Evolutionary conservation across 2,888 invertebrate genomes (phyloP).

Genomic region (Limnephilus rhombicus): DNA sequence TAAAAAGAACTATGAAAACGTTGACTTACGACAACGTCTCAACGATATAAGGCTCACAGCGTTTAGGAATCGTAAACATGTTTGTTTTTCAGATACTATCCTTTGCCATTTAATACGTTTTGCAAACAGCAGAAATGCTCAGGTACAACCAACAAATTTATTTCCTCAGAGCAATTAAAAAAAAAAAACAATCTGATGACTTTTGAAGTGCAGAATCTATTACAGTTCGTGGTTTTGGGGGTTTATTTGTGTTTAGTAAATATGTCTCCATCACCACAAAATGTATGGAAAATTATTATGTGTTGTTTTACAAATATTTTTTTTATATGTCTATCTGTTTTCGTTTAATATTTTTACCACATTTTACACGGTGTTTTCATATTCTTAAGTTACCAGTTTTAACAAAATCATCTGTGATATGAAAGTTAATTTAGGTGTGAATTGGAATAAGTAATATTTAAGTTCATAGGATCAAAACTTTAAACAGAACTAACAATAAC

Average conservation of each 20-base stretch:
- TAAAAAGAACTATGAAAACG: neutral
- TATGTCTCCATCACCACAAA: neutral
- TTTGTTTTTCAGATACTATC: neutral
- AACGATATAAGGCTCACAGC: too few relatives aligned
- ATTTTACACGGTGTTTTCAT: slow-evolving; percentile 7
- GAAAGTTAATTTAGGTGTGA: neutral
- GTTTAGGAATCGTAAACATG: neutral
- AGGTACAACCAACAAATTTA: too few relatives aligned
- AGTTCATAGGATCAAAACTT: neutral
- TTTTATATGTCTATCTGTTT: neutral
- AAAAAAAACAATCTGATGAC: neutral
- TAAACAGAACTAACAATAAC: neutral
- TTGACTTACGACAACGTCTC: too few relatives aligned
- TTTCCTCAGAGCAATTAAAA: too few relatives aligned
- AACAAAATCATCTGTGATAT: slow-evolving; percentile 39
- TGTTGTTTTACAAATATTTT: slow-evolving; percentile 2
- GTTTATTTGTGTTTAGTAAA: neutral
- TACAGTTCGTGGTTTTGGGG: neutral
- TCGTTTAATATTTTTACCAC: neutral
- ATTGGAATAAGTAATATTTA: neutral
- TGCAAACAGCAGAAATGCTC: neutral
- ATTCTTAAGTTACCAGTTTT: slow-evolving; percentile 25
- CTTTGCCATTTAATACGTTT: neutral
- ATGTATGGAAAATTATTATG: neutral
- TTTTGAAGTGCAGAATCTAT: neutral